Percentiles rank a stretch among this genome's conserved stretches.
These are phyloP conservation scores for Merops nubicus DNA, from an alignment of 2,113 vertebrate species.

Conservation along the genomic window DNA sequence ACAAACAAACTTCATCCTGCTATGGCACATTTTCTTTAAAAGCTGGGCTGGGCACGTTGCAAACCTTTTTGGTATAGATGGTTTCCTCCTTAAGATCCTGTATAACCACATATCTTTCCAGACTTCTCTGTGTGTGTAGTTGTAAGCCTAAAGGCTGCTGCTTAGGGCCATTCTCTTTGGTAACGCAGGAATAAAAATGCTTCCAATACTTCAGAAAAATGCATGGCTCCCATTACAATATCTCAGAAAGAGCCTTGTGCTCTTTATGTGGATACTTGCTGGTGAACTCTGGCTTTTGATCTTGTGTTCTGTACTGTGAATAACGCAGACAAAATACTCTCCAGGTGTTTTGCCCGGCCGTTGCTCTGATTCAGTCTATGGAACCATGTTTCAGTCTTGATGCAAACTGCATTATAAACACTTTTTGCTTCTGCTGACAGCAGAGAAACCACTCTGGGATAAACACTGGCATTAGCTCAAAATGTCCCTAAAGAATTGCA, in stretches of 20 bases:
- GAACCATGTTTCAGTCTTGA: background rate
- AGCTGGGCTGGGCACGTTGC: background rate
- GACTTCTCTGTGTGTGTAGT: background rate
- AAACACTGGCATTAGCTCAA: slow-evolving; percentile 66
- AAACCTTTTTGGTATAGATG: background rate
- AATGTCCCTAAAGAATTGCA: slow-evolving; percentile 65
- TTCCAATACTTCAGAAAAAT: slow-evolving; percentile 37
- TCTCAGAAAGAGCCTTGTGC: slow-evolving; percentile 21
- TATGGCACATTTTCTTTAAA: background rate
- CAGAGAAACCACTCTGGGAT: slow-evolving; percentile 58
- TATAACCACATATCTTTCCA: background rate
- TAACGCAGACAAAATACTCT: slow-evolving; percentile 60
- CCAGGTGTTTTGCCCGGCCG: slow-evolving; percentile 45
- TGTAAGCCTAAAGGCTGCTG: background rate
- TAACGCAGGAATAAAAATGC: slow-evolving; percentile 26
- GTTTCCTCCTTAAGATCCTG: background rate
- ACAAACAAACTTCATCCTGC: background rate
- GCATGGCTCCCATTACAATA: slow-evolving; percentile 21
- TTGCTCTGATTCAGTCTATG: slow-evolving; percentile 34
- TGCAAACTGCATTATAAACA: slow-evolving; percentile 66
- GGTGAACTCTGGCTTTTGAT: slow-evolving; percentile 34
- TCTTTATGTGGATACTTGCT: background rate
- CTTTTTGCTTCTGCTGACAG: slow-evolving; percentile 62
- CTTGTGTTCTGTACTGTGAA: slow-evolving; percentile 32
- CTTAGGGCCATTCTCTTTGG: slow-evolving; percentile 24